Evolutionary conservation across 2,797 vertebrate genomes (phyloP).

Genomic region (Alfaro cultratus): DNA sequence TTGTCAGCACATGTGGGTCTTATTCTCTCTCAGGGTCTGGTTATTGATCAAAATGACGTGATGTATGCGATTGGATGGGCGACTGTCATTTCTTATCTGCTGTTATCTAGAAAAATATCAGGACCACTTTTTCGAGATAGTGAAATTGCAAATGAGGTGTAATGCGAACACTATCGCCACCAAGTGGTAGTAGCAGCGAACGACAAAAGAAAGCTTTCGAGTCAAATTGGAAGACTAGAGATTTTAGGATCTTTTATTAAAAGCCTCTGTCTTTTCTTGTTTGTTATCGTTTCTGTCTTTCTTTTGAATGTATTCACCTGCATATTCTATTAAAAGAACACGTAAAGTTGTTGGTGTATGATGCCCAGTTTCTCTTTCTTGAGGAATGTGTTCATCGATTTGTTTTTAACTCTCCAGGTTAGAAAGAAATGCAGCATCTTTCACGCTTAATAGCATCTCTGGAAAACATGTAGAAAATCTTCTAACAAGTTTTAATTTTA

Average conservation of each 20-base stretch:
- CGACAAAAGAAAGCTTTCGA: not conserved
- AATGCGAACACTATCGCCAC: constrained; percentile 36
- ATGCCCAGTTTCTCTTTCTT: not conserved
- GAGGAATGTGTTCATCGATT: not conserved
- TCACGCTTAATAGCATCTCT: not conserved
- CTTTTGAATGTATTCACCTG: not conserved
- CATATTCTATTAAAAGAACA: not conserved
- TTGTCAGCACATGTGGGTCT: not conserved
- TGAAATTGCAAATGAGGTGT: not conserved
- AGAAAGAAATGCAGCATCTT: not conserved
- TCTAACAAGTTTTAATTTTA: not conserved
- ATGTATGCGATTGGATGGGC: no score
- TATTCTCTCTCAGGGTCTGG: not conserved
- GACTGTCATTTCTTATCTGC: not conserved
- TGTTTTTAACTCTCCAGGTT: not conserved
- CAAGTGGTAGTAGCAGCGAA: constrained; percentile 32
- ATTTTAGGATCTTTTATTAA: not conserved
- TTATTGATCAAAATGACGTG: not conserved
- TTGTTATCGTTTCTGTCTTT: not conserved
- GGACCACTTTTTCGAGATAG: not conserved
- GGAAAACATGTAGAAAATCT: not conserved
- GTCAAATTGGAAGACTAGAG: not conserved
- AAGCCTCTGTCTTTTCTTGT: not conserved
- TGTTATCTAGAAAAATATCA: not conserved
- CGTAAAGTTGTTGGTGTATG: not conserved